Percentiles rank a stretch among this genome's conserved stretches.
Evolutionary conservation across 1,140 invertebrate genomes (phyloP).

Genomic region (Drosophila parabipectinata): DNA sequence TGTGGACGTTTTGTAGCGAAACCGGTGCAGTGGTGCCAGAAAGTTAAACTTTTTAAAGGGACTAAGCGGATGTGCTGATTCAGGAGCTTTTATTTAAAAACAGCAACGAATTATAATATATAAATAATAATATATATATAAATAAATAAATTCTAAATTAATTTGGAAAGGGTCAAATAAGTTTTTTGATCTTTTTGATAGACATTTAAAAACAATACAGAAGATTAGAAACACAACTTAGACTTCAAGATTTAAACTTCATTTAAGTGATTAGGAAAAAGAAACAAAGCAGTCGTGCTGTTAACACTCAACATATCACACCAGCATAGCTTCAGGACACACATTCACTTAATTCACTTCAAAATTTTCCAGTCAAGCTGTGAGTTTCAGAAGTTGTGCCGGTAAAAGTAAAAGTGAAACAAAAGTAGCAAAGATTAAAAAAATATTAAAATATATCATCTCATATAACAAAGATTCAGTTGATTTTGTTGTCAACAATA

Average conservation of each 20-base stretch:
- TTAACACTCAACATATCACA: slow-evolving; percentile 19
- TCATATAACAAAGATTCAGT: neutral
- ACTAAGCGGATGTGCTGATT: neutral
- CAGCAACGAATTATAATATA: neutral
- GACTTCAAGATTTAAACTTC: neutral
- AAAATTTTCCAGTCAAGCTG: slow-evolving; percentile 34
- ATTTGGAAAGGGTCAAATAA: too few relatives aligned
- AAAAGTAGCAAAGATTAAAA: slow-evolving; percentile 7
- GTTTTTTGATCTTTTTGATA: too few relatives aligned
- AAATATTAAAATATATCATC: neutral
- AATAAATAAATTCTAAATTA: too few relatives aligned
- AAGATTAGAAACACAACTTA: too few relatives aligned
- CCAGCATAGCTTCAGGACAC: neutral
- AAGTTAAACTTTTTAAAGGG: neutral
- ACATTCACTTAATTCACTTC: slow-evolving; percentile 2
- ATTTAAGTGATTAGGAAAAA: too few relatives aligned
- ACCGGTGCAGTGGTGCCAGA: neutral
- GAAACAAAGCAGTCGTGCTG: neutral
- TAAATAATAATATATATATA: too few relatives aligned
- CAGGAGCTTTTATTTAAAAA: neutral
- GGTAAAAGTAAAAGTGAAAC: neutral
- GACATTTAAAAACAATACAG: too few relatives aligned
- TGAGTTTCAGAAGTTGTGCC: slow-evolving; percentile 11
- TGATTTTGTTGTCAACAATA: neutral
- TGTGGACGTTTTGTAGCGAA: neutral